phyloP scores from a whole-genome alignment of 64 coral and sea anemone genomes.

The Platygyra sinensis region DNA sequence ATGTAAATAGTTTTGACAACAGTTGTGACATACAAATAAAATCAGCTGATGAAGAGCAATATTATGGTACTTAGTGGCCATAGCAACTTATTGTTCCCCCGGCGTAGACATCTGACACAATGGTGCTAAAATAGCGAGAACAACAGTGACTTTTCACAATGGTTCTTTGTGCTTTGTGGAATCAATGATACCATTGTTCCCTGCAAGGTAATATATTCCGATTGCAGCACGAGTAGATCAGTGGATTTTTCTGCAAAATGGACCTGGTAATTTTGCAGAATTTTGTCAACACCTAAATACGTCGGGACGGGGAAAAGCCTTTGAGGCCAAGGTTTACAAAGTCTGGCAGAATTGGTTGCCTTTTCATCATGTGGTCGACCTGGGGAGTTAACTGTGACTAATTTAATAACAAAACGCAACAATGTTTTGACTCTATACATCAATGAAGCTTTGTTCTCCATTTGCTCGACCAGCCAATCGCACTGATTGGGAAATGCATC shows the following conservation, averaged over 20 bases:
- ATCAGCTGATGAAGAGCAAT: slow-evolving; percentile 49
- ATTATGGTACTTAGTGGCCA: slow-evolving; percentile 52
- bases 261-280: not conserved
- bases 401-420: slow-evolving; percentile 1
- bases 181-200: slow-evolving; percentile 26
- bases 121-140: not conserved
- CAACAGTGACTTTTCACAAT: slow-evolving; percentile 5
- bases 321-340: not conserved
- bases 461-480: too few species aligned
- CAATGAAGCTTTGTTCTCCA: not conserved
- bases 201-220: not conserved
- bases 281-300: not conserved
- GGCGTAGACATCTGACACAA: not conserved
- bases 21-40: slow-evolving; percentile 29
- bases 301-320: not conserved
- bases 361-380: too few species aligned
- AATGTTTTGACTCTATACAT: too few species aligned
- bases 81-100: slow-evolving; percentile 16
- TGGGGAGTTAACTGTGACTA: not conserved
- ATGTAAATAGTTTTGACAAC: slow-evolving; percentile 52
- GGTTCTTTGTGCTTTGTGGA: not conserved
- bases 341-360: too few species aligned
- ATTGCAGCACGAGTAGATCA: not conserved
- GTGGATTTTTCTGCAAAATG: not conserved
- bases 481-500: too few species aligned